Evolutionary conservation across 2,797 vertebrate species (phyloP), one percentile per base, ranked within the genome.

Genomic region (Arremon brunneinucha): DNA sequence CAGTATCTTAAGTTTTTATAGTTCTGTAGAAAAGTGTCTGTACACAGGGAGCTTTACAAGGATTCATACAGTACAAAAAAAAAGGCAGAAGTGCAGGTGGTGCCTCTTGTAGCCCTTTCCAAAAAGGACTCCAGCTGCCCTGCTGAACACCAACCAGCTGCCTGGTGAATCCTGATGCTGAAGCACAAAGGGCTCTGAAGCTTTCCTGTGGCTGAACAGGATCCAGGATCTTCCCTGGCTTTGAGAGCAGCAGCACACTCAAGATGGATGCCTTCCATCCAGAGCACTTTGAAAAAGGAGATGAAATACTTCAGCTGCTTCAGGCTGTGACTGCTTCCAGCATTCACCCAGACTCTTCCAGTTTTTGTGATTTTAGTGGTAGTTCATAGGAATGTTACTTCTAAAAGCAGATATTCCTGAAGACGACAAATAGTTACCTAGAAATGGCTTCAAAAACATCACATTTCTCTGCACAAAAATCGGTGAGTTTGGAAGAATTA

Each of bases 191-290:
- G 1, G 5, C 68, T 90, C 68, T 77, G 44, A 60, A 88, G 83
- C 72, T 65, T 75, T 81, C 23, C 27, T 57, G 64, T 65, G 49
- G 34, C 90, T 91, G 72, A 93, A 71, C 69, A 71, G 80, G 32
- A 81, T 90, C 94, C 85, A 59, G 43, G 49, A 43, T 94, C 90
- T 91, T 80, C 57, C 43, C 49, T 90, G 83, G 64, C 83, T 70
- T 87, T 59, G 47, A 85, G 78, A 70, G 71, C 15, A 5, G 60
- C 17, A 4, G 78, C 71, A 63, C 82, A 60, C 52, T 93, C 3
- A 30, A 80, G 72, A 88, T 93, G 77, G 88, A 87, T 89, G 49
- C 91, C 52, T 87, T 92, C 92, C 60, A 74, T 60, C 68, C 65
- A 62, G 79, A 24, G 9, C 47, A 34, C 52, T 93, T 88, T 89